These are phyloP conservation scores for Eudyptes chrysolophus DNA, from an alignment of 2,113 vertebrate species.

Conservation along the genomic window DNA sequence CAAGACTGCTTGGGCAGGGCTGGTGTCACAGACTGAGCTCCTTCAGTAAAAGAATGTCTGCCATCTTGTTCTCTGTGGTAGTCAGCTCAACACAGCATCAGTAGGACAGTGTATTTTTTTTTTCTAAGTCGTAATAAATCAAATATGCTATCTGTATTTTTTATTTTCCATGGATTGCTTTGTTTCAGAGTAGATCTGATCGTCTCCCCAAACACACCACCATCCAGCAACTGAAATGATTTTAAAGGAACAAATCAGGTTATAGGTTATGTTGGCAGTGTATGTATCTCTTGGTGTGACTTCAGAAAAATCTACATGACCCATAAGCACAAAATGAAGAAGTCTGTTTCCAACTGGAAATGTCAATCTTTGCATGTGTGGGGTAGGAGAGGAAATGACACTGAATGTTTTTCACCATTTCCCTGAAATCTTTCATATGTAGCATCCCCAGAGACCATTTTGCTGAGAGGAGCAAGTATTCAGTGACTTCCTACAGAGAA, in stretches of 20 bases:
- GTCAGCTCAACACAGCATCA: background rate
- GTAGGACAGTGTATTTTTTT: background rate
- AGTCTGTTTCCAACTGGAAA: background rate
- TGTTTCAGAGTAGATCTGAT: background rate
- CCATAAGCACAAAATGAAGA: background rate
- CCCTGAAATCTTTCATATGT: background rate
- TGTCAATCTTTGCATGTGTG: background rate
- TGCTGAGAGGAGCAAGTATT: background rate
- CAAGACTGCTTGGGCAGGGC: background rate
- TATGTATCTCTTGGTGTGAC: background rate
- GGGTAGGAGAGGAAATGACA: background rate
- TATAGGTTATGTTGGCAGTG: background rate
- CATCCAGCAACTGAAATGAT: background rate
- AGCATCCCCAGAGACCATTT: background rate
- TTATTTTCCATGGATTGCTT: background rate
- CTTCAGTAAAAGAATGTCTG: background rate
- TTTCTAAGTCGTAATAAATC: background rate
- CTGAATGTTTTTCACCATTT: background rate
- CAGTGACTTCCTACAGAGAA: background rate
- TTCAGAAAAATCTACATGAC: background rate
- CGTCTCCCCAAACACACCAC: background rate
- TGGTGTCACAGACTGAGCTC: background rate
- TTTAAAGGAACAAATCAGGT: background rate
- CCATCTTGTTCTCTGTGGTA: background rate
- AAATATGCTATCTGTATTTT: background rate